Conservation (phyloP, 2,797 vertebrate genomes). For the Ceryle rudis region DNA sequence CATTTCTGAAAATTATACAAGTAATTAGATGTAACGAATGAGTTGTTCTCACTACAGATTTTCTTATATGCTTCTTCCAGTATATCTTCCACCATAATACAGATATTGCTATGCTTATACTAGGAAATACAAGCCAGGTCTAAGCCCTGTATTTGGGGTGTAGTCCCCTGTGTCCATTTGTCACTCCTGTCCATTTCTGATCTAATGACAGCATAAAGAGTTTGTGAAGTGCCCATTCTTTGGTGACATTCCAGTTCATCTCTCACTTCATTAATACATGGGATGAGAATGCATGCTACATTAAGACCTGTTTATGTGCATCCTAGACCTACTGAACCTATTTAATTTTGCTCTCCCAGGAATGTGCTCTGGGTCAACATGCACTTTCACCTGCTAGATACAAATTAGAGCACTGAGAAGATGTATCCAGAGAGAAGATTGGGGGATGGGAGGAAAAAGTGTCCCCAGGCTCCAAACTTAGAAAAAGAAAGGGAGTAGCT, state of each 20-base stretch:
- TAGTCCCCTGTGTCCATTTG: background rate
- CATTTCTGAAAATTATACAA: background rate
- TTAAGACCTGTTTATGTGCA: constrained; percentile 46
- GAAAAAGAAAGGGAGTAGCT: background rate
- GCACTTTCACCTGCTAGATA: background rate
- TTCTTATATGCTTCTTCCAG: background rate
- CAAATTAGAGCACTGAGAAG: background rate
- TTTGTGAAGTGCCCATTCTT: background rate
- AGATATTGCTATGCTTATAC: background rate
- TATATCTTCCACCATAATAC: background rate
- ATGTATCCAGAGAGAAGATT: background rate
- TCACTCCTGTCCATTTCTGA: constrained; percentile 1
- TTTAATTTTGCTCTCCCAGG: constrained; percentile 47
- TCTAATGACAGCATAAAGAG: background rate
- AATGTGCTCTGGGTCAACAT: background rate
- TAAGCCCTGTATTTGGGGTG: background rate
- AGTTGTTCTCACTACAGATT: background rate
- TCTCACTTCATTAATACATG: constrained; percentile 18
- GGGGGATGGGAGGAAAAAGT: background rate
- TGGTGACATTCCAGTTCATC: background rate
- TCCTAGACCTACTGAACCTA: constrained; percentile 1
- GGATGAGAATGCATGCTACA: constrained; percentile 9
- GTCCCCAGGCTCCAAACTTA: background rate
- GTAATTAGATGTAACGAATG: background rate
- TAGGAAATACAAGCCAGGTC: background rate